Base-by-base conservation (phyloP, 2,888 invertebrate genomes). In the Rhaphigaster nebulosa region DNA sequence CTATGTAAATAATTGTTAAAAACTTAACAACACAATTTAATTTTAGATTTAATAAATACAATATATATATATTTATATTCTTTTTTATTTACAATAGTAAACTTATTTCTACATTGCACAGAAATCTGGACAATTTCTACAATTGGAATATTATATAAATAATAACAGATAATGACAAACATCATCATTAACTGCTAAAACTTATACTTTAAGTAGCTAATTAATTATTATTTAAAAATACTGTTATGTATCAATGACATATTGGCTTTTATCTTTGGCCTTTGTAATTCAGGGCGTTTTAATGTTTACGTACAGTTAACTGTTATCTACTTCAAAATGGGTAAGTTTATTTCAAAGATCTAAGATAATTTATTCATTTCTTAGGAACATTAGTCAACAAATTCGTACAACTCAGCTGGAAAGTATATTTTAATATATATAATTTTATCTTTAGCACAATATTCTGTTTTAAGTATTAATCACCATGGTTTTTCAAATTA, bases 21-120 rank as follows among this genome's bases (percentile, higher is more conserved):
- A 88, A 88, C 88, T 60, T 88, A 88, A 88, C 60, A 88, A 60
- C 52, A 88, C 60, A 56, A 88, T 38, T 88, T 88, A 88, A 54
- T 60, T 52, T 50, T 87, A 87, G 18, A 26, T 38, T 52, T 56
- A 56, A 88, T 88, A 88, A 56, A 88, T 88, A 88, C 60, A 88
- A 84, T 88, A 88, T 88, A 87, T 87, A 87, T 87, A 87, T 87
- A 87, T 87, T 26, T 87, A 54, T n/a, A n/a, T 87, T 50, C 26
- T 56, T 88, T 56, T 3, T 56, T 88, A 88, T 88, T 38, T 88
- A 88, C 60, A 88, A 38, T 20, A 56, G 50, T 88, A 54, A 50
- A 88, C 41, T 54, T 54, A 60, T 34, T 56, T n/a, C 50, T 38
- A 88, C 50, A 60, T 56, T 54, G 88, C 88, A 88, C 54, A 56